Evolutionary conservation across 2,113 vertebrate genomes (phyloP).

Genomic region (Erythrolamprus reginae): DNA sequence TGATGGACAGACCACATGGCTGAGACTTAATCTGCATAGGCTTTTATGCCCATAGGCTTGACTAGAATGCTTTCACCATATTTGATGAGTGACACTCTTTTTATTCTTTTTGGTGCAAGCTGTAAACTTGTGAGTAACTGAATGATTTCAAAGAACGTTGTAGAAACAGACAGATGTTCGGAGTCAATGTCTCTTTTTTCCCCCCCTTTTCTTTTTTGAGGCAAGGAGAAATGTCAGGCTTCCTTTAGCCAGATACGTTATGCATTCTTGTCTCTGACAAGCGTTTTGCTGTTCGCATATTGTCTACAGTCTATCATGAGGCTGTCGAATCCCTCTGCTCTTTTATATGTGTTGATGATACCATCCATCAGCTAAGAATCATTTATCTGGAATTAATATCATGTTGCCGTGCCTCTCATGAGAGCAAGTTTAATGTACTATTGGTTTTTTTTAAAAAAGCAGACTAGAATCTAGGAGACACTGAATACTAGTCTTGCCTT

Average conservation of each 20-base stretch:
- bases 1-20: not conserved
- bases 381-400: not conserved
- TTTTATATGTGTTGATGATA: not conserved
- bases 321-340: slow-evolving; percentile 1
- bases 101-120: not conserved
- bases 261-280: slow-evolving; percentile 1
- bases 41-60: not conserved
- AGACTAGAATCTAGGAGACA: not conserved
- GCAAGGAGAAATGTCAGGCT: not conserved
- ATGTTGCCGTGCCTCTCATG: not conserved
- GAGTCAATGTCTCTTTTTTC: not conserved
- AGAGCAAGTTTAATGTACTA: not conserved
- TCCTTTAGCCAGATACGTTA: not conserved
- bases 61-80: not conserved
- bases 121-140: not conserved
- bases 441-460: too few relatives aligned
- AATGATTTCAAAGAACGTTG: not conserved
- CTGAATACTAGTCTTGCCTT: not conserved
- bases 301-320: not conserved
- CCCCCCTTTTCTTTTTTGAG: too few relatives aligned
- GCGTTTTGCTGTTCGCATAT: not conserved
- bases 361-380: slow-evolving; percentile 14
- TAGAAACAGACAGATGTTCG: not conserved
- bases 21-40: not conserved
- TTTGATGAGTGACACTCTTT: not conserved